phyloP scores from a whole-genome alignment of 2,888 invertebrate genomes.

The Euzetes globulus region DNA sequence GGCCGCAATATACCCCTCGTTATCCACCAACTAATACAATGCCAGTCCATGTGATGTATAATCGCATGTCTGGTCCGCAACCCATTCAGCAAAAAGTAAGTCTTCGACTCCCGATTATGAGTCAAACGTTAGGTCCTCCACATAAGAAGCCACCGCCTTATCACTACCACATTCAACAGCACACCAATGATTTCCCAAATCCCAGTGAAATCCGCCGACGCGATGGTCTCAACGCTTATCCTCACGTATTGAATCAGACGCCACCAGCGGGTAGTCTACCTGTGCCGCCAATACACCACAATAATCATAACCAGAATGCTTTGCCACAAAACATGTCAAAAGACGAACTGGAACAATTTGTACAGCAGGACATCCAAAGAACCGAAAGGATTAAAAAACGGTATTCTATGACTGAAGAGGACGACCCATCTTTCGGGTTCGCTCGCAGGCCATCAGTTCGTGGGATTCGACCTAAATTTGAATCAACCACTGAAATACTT shows the following conservation, averaged over 20 bases:
- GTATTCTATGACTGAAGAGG: conserved; percentile 42
- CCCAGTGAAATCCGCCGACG: conserved; percentile 38
- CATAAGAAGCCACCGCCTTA: conserved; percentile 24
- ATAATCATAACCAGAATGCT: not conserved
- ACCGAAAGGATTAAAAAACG: conserved; percentile 41
- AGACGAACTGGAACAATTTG: conserved; percentile 42
- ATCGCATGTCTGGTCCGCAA: not conserved
- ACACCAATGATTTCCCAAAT: conserved; percentile 35
- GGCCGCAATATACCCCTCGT: conserved; percentile 8
- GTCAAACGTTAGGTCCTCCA: not conserved
- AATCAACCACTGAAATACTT: conserved; percentile 40
- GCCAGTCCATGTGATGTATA: not conserved
- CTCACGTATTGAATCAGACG: conserved; percentile 32
- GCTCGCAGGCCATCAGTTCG: conserved; percentile 42
- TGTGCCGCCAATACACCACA: conserved; percentile 12
- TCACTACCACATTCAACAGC: conserved; percentile 28
- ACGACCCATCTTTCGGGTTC: conserved; percentile 43
- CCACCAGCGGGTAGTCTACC: conserved; percentile 1
- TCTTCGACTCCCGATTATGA: not conserved
- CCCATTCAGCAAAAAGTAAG: not conserved
- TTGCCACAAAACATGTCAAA: not conserved
- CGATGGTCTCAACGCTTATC: conserved; percentile 38
- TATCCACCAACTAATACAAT: not conserved
- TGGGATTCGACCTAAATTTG: conserved; percentile 41
- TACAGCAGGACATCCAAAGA: conserved; percentile 40